Conservation (phyloP, 2,888 invertebrate genomes). For the Creontiades dilutus region DNA sequence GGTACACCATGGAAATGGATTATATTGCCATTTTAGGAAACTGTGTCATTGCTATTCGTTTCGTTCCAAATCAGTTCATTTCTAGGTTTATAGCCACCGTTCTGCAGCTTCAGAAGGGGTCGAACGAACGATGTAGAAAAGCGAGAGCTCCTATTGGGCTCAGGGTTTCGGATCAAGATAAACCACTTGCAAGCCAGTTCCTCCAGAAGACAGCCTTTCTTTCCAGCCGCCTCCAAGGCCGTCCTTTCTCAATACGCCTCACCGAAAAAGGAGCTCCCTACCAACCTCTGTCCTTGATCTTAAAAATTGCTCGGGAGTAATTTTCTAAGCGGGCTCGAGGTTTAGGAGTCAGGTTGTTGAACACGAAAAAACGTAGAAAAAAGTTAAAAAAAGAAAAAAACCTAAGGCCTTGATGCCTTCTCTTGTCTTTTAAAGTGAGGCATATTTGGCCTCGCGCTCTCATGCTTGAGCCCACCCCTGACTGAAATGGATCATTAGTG, state of each 20-base stretch:
- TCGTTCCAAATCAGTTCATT: slow-evolving; percentile 60
- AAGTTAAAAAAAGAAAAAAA: neutral
- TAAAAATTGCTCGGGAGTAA: slow-evolving; percentile 68
- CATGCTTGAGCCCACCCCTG: slow-evolving; percentile 44
- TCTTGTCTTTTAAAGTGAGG: slow-evolving; percentile 60
- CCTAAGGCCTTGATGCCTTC: slow-evolving; percentile 35
- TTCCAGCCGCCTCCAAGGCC: slow-evolving; percentile 65
- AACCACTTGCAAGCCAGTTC: slow-evolving; percentile 65
- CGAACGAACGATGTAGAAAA: slow-evolving; percentile 38
- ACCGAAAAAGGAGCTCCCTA: slow-evolving; percentile 63
- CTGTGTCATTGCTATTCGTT: slow-evolving; percentile 64
- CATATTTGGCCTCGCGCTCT: slow-evolving; percentile 59
- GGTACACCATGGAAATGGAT: slow-evolving; percentile 23
- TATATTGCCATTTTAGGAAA: slow-evolving; percentile 47
- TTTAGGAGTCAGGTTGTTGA: slow-evolving; percentile 63
- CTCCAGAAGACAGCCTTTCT: slow-evolving; percentile 70
- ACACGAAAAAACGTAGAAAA: slow-evolving; percentile 55
- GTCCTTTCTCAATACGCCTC: slow-evolving; percentile 67
- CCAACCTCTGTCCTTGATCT: slow-evolving; percentile 62
- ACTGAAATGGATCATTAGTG: slow-evolving; percentile 62
- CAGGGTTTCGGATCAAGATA: slow-evolving; percentile 71
- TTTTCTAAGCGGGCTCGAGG: slow-evolving; percentile 66
- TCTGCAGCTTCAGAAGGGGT: slow-evolving; percentile 7
- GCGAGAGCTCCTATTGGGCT: slow-evolving; percentile 63
- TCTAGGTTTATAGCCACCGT: slow-evolving; percentile 55